These are phyloP conservation scores for Nymphicus hollandicus DNA, from an alignment of 2,113 vertebrate species.

Conservation along the genomic window DNA sequence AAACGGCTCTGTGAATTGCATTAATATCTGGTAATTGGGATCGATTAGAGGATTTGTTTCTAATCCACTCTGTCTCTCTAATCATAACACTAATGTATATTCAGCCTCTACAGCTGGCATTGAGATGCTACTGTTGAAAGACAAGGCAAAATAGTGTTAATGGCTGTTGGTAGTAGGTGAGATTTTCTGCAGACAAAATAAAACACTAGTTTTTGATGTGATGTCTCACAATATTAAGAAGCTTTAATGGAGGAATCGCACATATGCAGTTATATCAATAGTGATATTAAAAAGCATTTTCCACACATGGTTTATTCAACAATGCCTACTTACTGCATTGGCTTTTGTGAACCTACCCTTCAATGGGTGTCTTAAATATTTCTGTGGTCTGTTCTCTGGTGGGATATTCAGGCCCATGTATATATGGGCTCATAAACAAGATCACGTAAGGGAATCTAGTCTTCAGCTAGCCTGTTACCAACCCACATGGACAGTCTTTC, in stretches of 20 bases:
- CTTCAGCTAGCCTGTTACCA: not conserved
- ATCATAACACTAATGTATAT: not conserved
- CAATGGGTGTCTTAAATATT: fast-evolving
- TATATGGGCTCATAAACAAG: not conserved
- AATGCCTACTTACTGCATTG: fast-evolving
- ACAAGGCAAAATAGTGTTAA: not conserved
- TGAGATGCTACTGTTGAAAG: not conserved
- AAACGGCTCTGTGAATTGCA: not conserved
- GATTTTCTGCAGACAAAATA: not conserved
- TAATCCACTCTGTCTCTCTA: not conserved
- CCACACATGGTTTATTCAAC: fast-evolving
- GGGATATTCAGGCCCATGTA: fast-evolving
- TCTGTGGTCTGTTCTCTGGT: not conserved
- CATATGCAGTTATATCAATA: fast-evolving
- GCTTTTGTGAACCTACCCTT: not conserved
- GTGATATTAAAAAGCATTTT: fast-evolving
- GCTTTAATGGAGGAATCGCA: not conserved
- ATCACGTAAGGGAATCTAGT: fast-evolving
- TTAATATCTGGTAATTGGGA: not conserved
- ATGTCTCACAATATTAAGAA: fast-evolving
- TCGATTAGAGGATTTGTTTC: not conserved
- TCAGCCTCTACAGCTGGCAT: not conserved
- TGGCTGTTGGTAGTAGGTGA: fast-evolving
- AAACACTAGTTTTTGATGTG: fast-evolving
- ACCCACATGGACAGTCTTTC: fast-evolving